phyloP scores from a whole-genome alignment of 2,113 vertebrate genomes.

The Kryptolebias marmoratus region DNA sequence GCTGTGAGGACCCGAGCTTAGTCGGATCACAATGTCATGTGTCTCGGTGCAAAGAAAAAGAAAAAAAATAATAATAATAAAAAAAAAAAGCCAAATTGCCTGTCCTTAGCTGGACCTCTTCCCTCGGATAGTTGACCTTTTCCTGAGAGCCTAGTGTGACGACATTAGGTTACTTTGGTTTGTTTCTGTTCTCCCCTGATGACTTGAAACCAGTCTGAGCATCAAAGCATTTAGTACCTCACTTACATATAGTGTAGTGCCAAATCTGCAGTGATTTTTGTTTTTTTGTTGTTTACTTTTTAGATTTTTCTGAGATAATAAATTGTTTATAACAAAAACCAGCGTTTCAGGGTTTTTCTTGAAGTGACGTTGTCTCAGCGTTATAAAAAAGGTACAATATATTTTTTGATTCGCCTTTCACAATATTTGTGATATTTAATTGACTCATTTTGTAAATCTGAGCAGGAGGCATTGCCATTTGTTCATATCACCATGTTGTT shows the following conservation, averaged over 20 bases:
- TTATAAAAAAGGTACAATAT: no score
- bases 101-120: slow-evolving; percentile 31
- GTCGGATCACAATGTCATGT: slow-evolving; percentile 35
- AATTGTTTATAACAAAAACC: slow-evolving; percentile 67
- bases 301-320: slow-evolving; percentile 70
- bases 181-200: slow-evolving; percentile 42
- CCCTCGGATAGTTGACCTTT: slow-evolving; percentile 29
- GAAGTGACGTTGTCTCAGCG: neutral
- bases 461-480: no score
- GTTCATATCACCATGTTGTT: no score
- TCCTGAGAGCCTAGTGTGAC: slow-evolving; percentile 34
- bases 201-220: slow-evolving; percentile 66
- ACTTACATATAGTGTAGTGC: slow-evolving; percentile 88
- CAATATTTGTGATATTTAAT: no score
- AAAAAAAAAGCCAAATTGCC: slow-evolving; percentile 44
- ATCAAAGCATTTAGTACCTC: slow-evolving; percentile 78
- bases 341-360: neutral
- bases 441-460: no score
- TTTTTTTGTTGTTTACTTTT: slow-evolving; percentile 63
- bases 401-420: no score
- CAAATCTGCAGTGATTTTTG: slow-evolving; percentile 84
- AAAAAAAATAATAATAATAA: neutral
- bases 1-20: slow-evolving; percentile 44
- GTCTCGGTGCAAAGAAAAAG: slow-evolving; percentile 33
- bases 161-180: slow-evolving; percentile 32